Percentiles rank a stretch among this genome's conserved stretches.
phyloP scores from a whole-genome alignment of 2,888 invertebrate species.

The Margaritifera margaritifera region DNA sequence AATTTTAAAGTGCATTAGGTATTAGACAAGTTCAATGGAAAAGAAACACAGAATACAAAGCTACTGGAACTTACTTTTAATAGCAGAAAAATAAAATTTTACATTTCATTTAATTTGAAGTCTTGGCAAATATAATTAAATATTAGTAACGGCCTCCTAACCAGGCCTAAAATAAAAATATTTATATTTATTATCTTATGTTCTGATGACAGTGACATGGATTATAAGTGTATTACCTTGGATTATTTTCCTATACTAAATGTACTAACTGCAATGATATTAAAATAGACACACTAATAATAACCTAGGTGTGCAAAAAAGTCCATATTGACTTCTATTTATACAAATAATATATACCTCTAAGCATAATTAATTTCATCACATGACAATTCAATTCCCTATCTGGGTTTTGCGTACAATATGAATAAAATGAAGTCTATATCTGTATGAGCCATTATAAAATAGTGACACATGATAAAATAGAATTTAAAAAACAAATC shows the following conservation, averaged over 20 bases:
- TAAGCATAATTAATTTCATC: too few relatives aligned
- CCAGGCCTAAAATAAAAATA: slow-evolving; percentile 58
- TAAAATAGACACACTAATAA: too few relatives aligned
- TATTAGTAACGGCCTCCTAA: slow-evolving; percentile 43
- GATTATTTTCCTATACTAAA: too few relatives aligned
- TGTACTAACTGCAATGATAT: too few relatives aligned
- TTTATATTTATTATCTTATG: slow-evolving; percentile 42
- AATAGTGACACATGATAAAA: too few relatives aligned
- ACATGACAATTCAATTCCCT: slow-evolving; percentile 6
- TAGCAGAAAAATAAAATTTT: slow-evolving; percentile 69
- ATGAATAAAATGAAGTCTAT: slow-evolving; percentile 24
- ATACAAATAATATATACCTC: too few relatives aligned
- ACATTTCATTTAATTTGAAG: slow-evolving; percentile 55
- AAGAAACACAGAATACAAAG: too few relatives aligned
- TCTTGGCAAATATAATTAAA: slow-evolving; percentile 62
- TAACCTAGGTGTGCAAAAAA: too few relatives aligned
- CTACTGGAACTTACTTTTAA: slow-evolving; percentile 42
- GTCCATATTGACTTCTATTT: too few relatives aligned
- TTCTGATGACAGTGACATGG: slow-evolving; percentile 25
- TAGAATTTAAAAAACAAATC: too few relatives aligned
- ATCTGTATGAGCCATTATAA: not conserved
- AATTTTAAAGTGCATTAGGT: too few relatives aligned
- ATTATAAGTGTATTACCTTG: not conserved
- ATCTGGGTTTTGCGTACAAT: slow-evolving; percentile 17
- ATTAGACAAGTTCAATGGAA: too few relatives aligned